A percentile compares a stretch with the other conserved stretches of the same genome.
phyloP scores from a whole-genome alignment of 2,797 vertebrate species.

The Taenioides sp. region DNA sequence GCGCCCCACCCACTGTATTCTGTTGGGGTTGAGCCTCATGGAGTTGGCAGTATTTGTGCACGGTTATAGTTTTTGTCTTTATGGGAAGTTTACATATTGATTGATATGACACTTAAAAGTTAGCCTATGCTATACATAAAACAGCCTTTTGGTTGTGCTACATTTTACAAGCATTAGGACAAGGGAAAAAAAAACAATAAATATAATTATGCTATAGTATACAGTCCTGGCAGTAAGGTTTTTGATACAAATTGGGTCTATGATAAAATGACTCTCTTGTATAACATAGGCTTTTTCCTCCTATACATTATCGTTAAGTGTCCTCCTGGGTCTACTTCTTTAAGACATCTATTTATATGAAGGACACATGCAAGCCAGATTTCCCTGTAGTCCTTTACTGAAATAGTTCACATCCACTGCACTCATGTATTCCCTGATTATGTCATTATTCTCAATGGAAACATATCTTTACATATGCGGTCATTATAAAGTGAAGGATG shows the following conservation, averaged over 20 bases:
- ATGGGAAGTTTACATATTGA: not conserved
- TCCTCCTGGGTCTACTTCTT: not conserved
- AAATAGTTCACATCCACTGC: slow-evolving; percentile 31
- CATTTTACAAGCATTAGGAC: not conserved
- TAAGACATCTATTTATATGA: slow-evolving; percentile 1
- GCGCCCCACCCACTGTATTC: slow-evolving; percentile 12
- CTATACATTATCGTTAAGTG: not conserved
- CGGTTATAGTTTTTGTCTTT: not conserved
- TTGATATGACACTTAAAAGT: too few species aligned
- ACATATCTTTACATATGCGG: slow-evolving; percentile 9
- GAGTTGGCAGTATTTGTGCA: not conserved
- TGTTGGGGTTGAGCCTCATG: not conserved
- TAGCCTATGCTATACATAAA: too few species aligned
- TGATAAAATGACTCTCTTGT: not conserved
- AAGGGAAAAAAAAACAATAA: not conserved
- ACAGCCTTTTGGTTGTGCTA: not conserved
- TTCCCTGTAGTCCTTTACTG: not conserved
- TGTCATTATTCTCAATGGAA: slow-evolving; percentile 18
- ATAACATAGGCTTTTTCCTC: not conserved
- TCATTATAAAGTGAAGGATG: slow-evolving; percentile 26
- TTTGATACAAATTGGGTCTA: not conserved
- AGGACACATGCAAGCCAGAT: not conserved
- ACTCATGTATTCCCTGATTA: slow-evolving; percentile 20
- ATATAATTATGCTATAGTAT: not conserved
- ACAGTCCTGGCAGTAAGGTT: too few species aligned